These are phyloP conservation scores for Ochropacha duplaris DNA, from an alignment of 2,888 invertebrate species.

Conservation along the genomic window DNA sequence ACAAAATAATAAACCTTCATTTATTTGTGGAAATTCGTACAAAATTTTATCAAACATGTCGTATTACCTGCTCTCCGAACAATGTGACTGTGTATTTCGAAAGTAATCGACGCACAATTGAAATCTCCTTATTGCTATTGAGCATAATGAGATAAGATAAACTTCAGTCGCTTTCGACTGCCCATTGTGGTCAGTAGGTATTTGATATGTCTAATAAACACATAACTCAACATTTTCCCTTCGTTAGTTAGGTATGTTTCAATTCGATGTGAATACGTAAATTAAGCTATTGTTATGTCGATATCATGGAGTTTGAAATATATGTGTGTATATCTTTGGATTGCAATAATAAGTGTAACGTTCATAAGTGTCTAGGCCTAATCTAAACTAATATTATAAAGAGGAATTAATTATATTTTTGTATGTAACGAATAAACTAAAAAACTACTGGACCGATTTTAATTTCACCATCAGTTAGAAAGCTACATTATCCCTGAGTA, in stretches of 20 bases:
- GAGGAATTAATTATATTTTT: too few relatives aligned
- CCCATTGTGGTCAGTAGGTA: conserved; percentile 14
- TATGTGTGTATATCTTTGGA: background rate
- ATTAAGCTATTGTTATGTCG: background rate
- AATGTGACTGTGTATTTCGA: conserved; percentile 16
- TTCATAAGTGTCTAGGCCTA: too few relatives aligned
- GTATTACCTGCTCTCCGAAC: background rate
- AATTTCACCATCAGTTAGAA: too few relatives aligned
- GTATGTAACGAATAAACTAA: too few relatives aligned
- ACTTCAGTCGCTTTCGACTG: conserved; percentile 19
- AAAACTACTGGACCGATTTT: too few relatives aligned
- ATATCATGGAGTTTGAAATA: background rate
- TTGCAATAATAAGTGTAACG: too few relatives aligned
- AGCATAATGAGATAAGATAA: conserved; percentile 42
- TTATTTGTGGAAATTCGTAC: too few relatives aligned
- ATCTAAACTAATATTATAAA: too few relatives aligned
- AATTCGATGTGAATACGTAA: background rate
- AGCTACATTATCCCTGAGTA: too few relatives aligned
- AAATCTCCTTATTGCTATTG: conserved; percentile 39
- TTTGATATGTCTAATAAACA: conserved; percentile 2
- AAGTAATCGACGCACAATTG: conserved; percentile 31
- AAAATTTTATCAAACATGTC: background rate
- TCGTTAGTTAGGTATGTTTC: background rate
- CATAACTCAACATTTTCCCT: conserved; percentile 5
- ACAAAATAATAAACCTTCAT: too few relatives aligned